These are phyloP conservation scores for Hafferia zeledoni DNA, from an alignment of 2,797 vertebrate genomes.

Conservation along the genomic window DNA sequence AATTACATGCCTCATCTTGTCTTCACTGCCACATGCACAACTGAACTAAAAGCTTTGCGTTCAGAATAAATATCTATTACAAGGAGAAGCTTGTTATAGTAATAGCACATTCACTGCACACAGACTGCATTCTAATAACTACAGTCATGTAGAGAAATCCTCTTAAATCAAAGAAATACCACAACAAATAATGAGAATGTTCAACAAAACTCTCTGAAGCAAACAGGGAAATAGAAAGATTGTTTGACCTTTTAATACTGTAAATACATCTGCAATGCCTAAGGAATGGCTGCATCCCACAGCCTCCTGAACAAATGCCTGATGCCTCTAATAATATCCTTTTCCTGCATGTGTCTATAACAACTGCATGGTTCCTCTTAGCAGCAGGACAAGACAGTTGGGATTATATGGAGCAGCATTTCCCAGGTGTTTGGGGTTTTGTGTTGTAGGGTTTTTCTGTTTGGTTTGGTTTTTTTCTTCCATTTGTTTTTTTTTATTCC, in stretches of 20 bases:
- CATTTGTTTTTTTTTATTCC: background rate
- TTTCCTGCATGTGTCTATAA: background rate
- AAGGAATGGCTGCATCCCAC: conserved; percentile 39
- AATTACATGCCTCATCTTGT: background rate
- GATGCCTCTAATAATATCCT: background rate
- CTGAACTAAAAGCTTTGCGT: conserved; percentile 44
- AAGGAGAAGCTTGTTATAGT: conserved; percentile 39
- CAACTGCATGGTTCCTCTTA: background rate
- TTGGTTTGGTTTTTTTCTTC: background rate
- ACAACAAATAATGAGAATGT: conserved; percentile 60
- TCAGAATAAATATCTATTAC: conserved; percentile 31
- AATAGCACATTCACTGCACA: conserved; percentile 48
- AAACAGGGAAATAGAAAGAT: conserved; percentile 62
- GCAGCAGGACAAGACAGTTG: background rate
- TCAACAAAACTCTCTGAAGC: conserved; percentile 59
- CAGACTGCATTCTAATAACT: conserved; percentile 46
- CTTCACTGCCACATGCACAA: background rate
- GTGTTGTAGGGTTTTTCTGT: background rate
- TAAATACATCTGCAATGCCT: conserved; percentile 51
- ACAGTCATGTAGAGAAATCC: conserved; percentile 48
- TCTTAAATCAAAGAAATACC: conserved; percentile 64
- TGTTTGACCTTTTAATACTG: conserved; percentile 71
- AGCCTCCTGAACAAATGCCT: conserved; percentile 45
- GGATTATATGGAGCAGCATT: background rate
- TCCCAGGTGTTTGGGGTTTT: background rate